Conservation (phyloP, 2,113 vertebrate genomes). For the Thymallus thymallus region DNA sequence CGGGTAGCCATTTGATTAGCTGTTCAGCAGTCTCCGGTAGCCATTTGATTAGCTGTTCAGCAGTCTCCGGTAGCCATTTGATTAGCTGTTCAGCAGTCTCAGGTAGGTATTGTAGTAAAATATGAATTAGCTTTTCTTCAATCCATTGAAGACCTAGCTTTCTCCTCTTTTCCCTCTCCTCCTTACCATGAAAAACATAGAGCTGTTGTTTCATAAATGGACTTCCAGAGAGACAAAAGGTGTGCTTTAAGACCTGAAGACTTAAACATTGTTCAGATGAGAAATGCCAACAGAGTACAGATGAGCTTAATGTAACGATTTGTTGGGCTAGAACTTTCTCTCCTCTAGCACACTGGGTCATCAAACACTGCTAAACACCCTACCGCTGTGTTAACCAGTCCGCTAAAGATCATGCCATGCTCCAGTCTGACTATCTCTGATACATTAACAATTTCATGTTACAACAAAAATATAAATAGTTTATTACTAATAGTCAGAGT, state of each 20-base stretch:
- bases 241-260: constrained; percentile 20
- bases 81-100: background rate
- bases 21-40: too few relatives aligned
- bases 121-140: constrained; percentile 6
- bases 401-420: too few relatives aligned
- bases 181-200: constrained; percentile 14
- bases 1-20: too few relatives aligned
- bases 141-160: constrained; percentile 19
- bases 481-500: too few relatives aligned
- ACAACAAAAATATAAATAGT: too few relatives aligned
- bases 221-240: constrained; percentile 32
- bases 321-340: constrained; percentile 32
- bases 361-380: background rate
- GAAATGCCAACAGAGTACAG: constrained; percentile 28
- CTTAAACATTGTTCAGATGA: constrained; percentile 24
- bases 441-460: too few relatives aligned
- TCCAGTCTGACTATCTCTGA: too few relatives aligned
- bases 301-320: constrained; percentile 23
- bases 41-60: too few relatives aligned
- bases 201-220: constrained; percentile 21
- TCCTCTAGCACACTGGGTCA: background rate
- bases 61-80: too few relatives aligned
- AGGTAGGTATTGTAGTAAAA: background rate
- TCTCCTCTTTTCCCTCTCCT: background rate
- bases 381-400: too few relatives aligned